Evolutionary conservation across 1,140 invertebrate genomes (phyloP), one percentile per base, ranked within the genome.

Genomic region (Zaprionus lachaisei): DNA sequence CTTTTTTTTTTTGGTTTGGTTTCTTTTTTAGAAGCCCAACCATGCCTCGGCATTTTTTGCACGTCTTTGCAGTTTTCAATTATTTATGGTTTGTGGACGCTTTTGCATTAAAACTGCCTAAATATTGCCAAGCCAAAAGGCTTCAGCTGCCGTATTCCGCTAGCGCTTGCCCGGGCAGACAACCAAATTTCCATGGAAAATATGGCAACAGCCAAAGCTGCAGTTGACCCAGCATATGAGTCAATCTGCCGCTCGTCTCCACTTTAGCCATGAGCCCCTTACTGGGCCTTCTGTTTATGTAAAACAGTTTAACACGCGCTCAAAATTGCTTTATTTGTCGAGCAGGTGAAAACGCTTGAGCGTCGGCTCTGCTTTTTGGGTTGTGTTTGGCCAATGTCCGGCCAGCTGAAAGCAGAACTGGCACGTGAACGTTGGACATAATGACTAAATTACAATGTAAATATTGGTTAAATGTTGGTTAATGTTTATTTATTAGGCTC

Each of bases 51-150:
- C 75, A 79, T 79, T 83, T 83, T 80, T 80, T 84, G 80, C 81
- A 82, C 80, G 80, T 82, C 73, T 84, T 74, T 80, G 81, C 80
- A 83, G 77, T 80, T 84, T 84, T 84, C 77, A 83, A 82, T 84
- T 82, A 84, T 84, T 84, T 84, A 84, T 84, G 81, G 81, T 80
- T 83, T 83, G 81, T 83, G 80, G 72, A 83, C 80, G 81, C 77
- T 82, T 77, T 80, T 80, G 77, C 80, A 83, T 84, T 83, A 83
- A 82, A 82, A 84, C 81, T 83, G 80, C 80, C 80, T 79, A 80
- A 83, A 79, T 77, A 80, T 77, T 80, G 66, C 77, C 77, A 68
- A 60, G 72, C 60, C 69, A 34, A 56, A 65, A 65, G 64, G 66
- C 70, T 70, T 66, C 49, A 69, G 49, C 69, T 44, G 51, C 2